Base-by-base conservation (phyloP, 2,888 invertebrate genomes). In the Pseudococcus jackbeardsleyi region DNA sequence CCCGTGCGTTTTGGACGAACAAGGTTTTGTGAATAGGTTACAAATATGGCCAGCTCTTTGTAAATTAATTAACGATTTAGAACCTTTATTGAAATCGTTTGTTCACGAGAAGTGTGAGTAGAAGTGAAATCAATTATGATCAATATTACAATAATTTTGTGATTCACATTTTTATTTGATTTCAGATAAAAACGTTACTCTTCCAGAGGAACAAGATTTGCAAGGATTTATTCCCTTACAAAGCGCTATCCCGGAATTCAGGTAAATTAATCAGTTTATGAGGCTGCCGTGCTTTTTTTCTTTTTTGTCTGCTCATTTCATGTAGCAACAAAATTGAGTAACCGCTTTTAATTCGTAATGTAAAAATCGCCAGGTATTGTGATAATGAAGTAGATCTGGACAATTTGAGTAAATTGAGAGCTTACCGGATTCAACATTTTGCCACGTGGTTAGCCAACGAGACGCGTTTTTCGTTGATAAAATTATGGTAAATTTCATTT, bases 11-110 rank as follows among this genome's bases (percentile, higher is more conserved):
- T 91, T 94, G 89, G 91, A 92, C 89, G 92, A 93, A 89, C 91
- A 92, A 68, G 93, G 94, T 90, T 94, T 94, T 91, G 89, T 90
- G 46, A 92, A 93, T 89, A 92, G 94, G 85, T 93, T 94, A 79
- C 95, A 95, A 91, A 94, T 96, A 91, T 96, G 96, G 96, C 95
- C 95, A 11, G 95, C 96, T 91, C 92, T 96, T 86, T 95, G 95
- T 90, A 94, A 95, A 91, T 92, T 95, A n/a, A 92, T 96, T 90
- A 96, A 95, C 91, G 93, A 93, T 89, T 92, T 96, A 84, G 94
- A 94, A 90, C 91, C 91, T 89, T 92, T 91, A 87, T 91, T 93
- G 89, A 91, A 91, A 89, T 92, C 93, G 89, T 93, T 93, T 90
- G 92, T 93, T 89, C 91, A 92, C 87, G 92, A 92, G 89, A 92